Evolutionary conservation across 2,888 invertebrate genomes (phyloP), one percentile per base, ranked within the genome.

Genomic region (Iphiclides podalirius): DNA sequence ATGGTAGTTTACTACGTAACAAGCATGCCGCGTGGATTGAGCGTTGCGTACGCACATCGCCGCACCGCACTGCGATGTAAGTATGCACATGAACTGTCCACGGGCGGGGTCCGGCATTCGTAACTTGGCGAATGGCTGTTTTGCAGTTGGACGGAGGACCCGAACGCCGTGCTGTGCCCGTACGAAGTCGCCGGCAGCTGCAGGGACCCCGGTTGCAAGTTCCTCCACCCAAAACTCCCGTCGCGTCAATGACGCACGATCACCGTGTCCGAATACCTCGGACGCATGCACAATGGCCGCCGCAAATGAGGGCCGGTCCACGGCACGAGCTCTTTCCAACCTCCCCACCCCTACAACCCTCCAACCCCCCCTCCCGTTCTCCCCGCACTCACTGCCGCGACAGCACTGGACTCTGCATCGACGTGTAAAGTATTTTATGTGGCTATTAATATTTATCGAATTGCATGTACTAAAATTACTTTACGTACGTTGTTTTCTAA

Each of bases 121-220:
- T 58, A 47, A 55, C 26, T 56, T 52, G 59, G 55, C 43, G 58
- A 59, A 57, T 63, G 44, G 57, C 62, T 57, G 45, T 57, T 59
- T 89, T 89, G 68, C 85, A 89, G 89, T 63, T 89, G 88, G 87
- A 61, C 74, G 52, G 84, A 73, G 37, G 89, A 89, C 59, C 86
- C 86, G 52, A 85, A 89, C 64, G 87, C 78, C 26, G 81, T 89
- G 52, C 79, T 89, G 53, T 89, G 89, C 62, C 89, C 88, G 36
- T 89, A 81, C 71, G 89, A 88, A 60, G 80, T 89, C 35, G 78
- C 77, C 59, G 89, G 89, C 54, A 79, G 76, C 63, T 89, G 89
- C 86, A 87, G 85, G 70, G 89, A 89, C 60, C 57, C 80, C 31
- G 81, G 82, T 61, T 89, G 89, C 87, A 82, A 80, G 80, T 87